phyloP scores from a whole-genome alignment of 1,140 invertebrate genomes.

The Danaus plexippus region DNA sequence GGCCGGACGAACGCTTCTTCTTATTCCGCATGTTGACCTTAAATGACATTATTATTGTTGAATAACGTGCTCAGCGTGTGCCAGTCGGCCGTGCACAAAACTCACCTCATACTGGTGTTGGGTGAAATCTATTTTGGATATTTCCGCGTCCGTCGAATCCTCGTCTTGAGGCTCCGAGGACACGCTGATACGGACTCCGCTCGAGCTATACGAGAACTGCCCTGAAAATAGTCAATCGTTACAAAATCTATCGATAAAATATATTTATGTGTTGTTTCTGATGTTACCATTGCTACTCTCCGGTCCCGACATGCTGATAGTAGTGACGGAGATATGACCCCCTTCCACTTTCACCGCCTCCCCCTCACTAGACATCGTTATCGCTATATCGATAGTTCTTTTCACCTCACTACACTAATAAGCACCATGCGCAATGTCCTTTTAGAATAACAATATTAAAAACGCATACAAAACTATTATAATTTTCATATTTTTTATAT shows the following conservation, averaged over 20 bases:
- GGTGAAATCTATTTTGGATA: conserved; percentile 68
- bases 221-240: conserved; percentile 38
- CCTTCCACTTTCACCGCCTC: conserved; percentile 63
- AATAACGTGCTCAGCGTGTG: background rate
- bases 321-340: conserved; percentile 66
- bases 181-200: conserved; percentile 67
- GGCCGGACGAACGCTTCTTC: conserved; percentile 63
- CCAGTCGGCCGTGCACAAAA: background rate
- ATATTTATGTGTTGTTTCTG: too few species aligned
- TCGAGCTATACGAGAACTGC: conserved; percentile 67
- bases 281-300: conserved; percentile 63
- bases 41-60: conserved; percentile 1
- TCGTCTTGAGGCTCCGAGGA: conserved; percentile 66
- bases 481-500: conserved; percentile 22
- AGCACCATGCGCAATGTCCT: conserved; percentile 44
- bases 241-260: conserved; percentile 2
- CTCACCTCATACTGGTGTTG: conserved; percentile 66
- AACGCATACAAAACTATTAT: conserved; percentile 29
- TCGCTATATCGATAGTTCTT: conserved; percentile 40
- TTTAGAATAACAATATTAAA: conserved; percentile 41
- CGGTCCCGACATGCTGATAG: conserved; percentile 67
- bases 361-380: conserved; percentile 52
- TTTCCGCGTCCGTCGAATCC: conserved; percentile 69
- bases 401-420: conserved; percentile 48
- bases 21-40: conserved; percentile 70